Evolutionary conservation across 2,797 vertebrate species (phyloP), one percentile per base, ranked within the genome.

Genomic region (Tragelaphus eurycerus): DNA sequence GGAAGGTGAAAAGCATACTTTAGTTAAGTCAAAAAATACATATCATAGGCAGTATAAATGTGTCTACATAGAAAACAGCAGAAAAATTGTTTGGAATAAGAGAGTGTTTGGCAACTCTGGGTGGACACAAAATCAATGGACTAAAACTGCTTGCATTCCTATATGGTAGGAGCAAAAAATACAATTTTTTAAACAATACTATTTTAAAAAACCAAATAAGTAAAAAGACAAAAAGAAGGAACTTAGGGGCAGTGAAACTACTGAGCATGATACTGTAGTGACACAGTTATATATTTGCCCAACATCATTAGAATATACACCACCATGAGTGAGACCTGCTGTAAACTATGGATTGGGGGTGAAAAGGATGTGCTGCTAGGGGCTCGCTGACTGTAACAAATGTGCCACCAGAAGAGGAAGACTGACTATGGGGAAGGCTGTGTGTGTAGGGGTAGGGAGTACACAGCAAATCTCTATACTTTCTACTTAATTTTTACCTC

Each of bases 171-270:
- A 93, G 31, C 17, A 13, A 84, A 89, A 23, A 67, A 16, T 7
- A 11, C 38, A 34, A 76, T 81, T 92, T 50, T 85, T 82, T 6
- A 78, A 76, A 78, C 3, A 71, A 13, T 9, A 57, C 11, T 55
- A 90, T 59, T 93, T 50, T 10, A 14, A 95, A 97, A 93, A 71
- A 8, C 43, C 90, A 19, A 81, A 67, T 52, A 83, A 86, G 31
- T 48, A 90, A 79, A 50, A 92, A 38, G n/a, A 89, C 27, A 55
- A 86, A 55, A 89, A 34, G 29, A 85, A 78, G 46, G 55, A 59
- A 43, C 19, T 31, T 25, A 4, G 48, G 55, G 55, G 83, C 55
- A 38, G 31, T 23, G 50, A 84, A 76, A 21, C 81, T 71, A 19
- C 50, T 84, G 62, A 4, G 34, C 7, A 1, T 16, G 21, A 79